phyloP scores from a whole-genome alignment of 1,140 invertebrate genomes.

The Stegodyphus dumicola region DNA sequence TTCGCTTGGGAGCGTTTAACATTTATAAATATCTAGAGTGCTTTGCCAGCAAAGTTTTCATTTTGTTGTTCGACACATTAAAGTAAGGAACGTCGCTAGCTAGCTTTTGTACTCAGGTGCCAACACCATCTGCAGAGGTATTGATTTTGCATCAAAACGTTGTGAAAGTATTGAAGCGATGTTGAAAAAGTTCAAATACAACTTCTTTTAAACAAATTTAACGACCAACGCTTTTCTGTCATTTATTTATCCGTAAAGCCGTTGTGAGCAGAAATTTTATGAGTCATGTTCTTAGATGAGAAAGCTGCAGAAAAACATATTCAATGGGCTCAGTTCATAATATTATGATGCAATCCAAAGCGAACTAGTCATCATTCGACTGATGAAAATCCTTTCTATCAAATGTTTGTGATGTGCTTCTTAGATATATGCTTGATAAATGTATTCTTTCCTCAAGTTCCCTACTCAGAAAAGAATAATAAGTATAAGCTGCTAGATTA shows the following conservation, averaged over 20 bases:
- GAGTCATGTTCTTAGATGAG: background rate
- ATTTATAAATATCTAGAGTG: slow-evolving; percentile 2
- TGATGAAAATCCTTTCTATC: too few relatives aligned
- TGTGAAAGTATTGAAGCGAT: slow-evolving; percentile 44
- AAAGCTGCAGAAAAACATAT: background rate
- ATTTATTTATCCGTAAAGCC: slow-evolving; percentile 20
- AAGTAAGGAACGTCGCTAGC: slow-evolving; percentile 14
- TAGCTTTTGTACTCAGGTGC: slow-evolving; percentile 40
- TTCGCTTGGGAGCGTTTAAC: background rate
- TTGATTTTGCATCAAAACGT: slow-evolving; percentile 58
- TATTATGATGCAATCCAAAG: too few relatives aligned
- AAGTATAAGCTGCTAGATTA: too few relatives aligned
- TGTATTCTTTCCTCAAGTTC: too few relatives aligned
- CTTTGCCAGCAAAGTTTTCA: slow-evolving; percentile 8
- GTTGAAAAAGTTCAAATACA: slow-evolving; percentile 38
- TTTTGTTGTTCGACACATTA: slow-evolving; percentile 36
- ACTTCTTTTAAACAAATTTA: slow-evolving; percentile 52
- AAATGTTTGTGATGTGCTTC: too few relatives aligned
- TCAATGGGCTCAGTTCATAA: too few relatives aligned
- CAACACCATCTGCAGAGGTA: slow-evolving; percentile 46
- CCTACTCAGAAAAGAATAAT: too few relatives aligned
- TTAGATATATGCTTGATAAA: too few relatives aligned
- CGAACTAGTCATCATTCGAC: too few relatives aligned
- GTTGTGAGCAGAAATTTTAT: background rate
- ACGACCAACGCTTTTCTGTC: slow-evolving; percentile 18